Evolutionary conservation across 2,113 vertebrate species (phyloP), one percentile per base, ranked within the genome.

Genomic region (Odontesthes bonariensis): DNA sequence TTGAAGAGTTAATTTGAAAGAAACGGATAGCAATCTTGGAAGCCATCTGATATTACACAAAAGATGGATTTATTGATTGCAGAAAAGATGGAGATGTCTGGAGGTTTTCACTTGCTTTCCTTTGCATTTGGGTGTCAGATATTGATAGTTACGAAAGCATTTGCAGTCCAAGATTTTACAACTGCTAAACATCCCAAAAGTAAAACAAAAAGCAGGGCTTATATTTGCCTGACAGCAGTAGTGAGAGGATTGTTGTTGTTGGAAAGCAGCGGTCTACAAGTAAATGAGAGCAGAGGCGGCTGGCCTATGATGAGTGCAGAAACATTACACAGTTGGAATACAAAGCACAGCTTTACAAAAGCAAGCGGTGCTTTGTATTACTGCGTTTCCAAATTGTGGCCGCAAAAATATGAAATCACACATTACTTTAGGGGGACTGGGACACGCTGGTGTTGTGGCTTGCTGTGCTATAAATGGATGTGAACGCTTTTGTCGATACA

Each of bases 211-310:
- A 23, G 22, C 19, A 56, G 16, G 7, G 17, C 16, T 64, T 46
- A 22, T 12, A 44, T 46, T 22, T 27, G 42, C 10, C 23, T 6
- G 31, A 51, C 38, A 38, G 5, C 22, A 6, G 51, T 64, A 31
- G 27, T 16, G 13, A 47, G 19, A 49, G 19, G 5, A 32, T 11
- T 32, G 27, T 31, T 56, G 53, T 6, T 20, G 35, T 27, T 27
- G 27, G 38, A 61, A 44, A 4, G 38, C n/a, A 38, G 17, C 16
- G 13, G 40, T 69, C 38, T 19, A 9, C 23, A 56, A 23, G 13
- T 69, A 69, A 58, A 49, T 44, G 54, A 58, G 42, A 47, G 31
- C 27, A 20, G 16, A 49, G 23, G 53, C 52, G 6, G 23, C 42
- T 47, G 40, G 27, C 22, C 38, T 46, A 57, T 1, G 8, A 63